A percentile compares a stretch with the other conserved stretches of the same genome.
phyloP scores from a whole-genome alignment of 2,113 vertebrate genomes.

The Amphiprion percula region DNA sequence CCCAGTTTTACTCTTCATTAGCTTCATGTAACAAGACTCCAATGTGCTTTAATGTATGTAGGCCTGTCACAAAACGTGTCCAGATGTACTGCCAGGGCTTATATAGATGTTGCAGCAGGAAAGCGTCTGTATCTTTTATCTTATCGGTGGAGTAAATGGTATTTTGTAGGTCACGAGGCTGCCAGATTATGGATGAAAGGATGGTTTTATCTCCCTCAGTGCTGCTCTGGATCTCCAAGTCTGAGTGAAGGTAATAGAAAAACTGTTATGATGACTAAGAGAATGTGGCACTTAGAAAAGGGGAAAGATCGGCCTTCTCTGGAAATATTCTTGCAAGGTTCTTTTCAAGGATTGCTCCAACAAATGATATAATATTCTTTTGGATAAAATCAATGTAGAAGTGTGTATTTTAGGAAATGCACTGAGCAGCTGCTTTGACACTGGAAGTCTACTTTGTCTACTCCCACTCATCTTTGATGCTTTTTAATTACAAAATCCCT shows the following conservation, averaged over 20 bases:
- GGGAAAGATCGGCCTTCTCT: background rate
- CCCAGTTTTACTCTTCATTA: constrained; percentile 33
- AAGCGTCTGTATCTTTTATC: constrained; percentile 37
- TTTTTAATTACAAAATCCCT: constrained; percentile 50
- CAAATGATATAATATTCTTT: background rate
- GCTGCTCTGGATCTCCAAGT: constrained; percentile 16
- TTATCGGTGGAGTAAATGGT: constrained; percentile 48
- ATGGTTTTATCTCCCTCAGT: constrained; percentile 23
- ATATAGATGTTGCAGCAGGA: constrained; percentile 14
- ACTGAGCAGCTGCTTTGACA: constrained; percentile 35
- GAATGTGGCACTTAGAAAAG: background rate
- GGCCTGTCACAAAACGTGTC: constrained; percentile 29
- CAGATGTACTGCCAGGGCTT: constrained; percentile 2
- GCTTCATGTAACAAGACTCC: constrained; percentile 22
- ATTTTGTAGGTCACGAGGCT: constrained; percentile 54
- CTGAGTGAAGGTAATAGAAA: constrained; percentile 37
- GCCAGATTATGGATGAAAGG: constrained; percentile 45
- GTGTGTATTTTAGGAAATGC: constrained; percentile 5
- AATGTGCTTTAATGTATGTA: background rate
- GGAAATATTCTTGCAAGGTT: background rate
- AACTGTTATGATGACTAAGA: constrained; percentile 9
- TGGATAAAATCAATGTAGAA: background rate
- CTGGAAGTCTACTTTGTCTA: constrained; percentile 37
- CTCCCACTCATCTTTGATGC: constrained; percentile 37
- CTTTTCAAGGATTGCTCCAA: background rate